Evolutionary conservation across 2,797 vertebrate genomes (phyloP), one percentile per base, ranked within the genome.

Genomic region (Octomys mimax): DNA sequence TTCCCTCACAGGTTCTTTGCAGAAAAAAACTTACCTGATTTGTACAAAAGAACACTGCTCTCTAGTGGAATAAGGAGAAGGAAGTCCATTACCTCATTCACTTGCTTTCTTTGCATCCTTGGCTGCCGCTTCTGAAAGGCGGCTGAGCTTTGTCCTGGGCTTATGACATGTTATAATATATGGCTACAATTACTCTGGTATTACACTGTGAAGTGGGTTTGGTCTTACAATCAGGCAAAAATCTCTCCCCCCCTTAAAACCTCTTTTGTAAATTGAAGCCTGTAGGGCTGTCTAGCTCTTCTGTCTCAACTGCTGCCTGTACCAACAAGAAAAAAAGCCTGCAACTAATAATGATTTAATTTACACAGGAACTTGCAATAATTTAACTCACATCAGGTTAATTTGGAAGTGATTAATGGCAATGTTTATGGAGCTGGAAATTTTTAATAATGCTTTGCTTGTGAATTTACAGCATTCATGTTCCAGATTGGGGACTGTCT

Each of bases 21-120:
- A 95, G 95, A 46, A 42, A 91, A 95, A 92, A 95, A 95, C 70
- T 83, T 98, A 97, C 97, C 98, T 98, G 97, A 85, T 97, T 98
- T 99, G 96, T 97, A 98, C 97, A 99, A 99, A 99, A 99, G 98
- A 98, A 99, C 97, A 98, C 98, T 99, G 98, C 99, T 99, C 99
- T 99, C 99, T 99, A 99, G 99, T 99, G 98, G 98, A 99, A 98
- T 96, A 97, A 84, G 73, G 82, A 71, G 82, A 98, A 97, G 98
- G 93, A 97, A 98, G 98, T 98, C 92, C 79, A 92, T 98, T 98
- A 98, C 97, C 96, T 98, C 97, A 97, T 66, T 94, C 93, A 36
- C 87, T 98, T 87, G 71, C 95, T 97, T 97, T 85, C 62, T 68
- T 86, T 90, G 89, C 84, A 71, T 97, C 98, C 95, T 93, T 95